Conservation (phyloP, 2,113 vertebrate species). For the Dromiciops gliroides region DNA sequence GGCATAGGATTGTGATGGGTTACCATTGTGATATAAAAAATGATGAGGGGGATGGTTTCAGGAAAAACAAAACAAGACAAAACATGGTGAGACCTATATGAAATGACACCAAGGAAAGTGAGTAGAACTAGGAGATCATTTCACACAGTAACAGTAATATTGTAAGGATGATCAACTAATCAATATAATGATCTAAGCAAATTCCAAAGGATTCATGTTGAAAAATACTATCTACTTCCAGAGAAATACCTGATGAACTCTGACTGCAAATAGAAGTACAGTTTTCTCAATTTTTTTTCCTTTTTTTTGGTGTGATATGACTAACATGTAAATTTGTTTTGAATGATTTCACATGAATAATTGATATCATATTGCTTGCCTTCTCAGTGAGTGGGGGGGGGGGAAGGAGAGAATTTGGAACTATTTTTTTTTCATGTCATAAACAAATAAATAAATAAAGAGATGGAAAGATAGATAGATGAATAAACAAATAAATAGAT, state of each 20-base stretch:
- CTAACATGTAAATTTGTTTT: background rate
- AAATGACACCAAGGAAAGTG: background rate
- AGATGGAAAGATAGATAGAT: no score
- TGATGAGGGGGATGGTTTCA: background rate
- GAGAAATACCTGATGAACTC: background rate
- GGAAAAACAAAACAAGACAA: background rate
- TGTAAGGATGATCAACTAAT: background rate
- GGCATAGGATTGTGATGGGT: background rate
- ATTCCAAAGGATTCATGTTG: background rate
- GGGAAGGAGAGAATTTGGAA: background rate
- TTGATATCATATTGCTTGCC: background rate
- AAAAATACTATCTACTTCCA: background rate
- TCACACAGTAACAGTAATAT: background rate
- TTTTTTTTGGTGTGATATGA: background rate
- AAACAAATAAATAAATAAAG: no score
- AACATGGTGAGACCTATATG: no score
- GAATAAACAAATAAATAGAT: no score
- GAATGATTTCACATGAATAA: background rate
- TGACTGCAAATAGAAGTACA: background rate
- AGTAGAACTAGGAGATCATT: background rate
- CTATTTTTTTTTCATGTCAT: background rate
- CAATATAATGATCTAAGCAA: background rate
- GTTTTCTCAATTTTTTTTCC: background rate
- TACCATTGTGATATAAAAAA: background rate
- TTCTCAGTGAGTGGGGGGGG: no score